Evolutionary conservation across 2,888 invertebrate species (phyloP), one percentile per base, ranked within the genome.

Genomic region (Trisateles emortualis): DNA sequence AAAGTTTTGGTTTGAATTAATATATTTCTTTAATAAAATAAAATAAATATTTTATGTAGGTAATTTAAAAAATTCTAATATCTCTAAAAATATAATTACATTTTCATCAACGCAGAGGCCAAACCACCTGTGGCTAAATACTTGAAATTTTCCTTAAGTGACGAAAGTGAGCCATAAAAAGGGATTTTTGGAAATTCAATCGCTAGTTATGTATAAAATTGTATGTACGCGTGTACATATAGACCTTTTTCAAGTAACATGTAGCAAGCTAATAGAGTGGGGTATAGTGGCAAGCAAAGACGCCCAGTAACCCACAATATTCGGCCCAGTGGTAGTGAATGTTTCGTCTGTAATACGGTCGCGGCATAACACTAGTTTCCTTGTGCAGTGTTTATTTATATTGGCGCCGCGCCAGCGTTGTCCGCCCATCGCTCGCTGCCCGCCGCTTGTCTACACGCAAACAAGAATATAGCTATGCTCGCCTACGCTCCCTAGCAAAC

Each of bases 321-420:
- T 86, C 91, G 88, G 87, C 86, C 89, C 88, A 88, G 85, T 90
- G 88, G 87, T 90, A 89, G 88, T 87, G 91, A 91, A 91, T 91
- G 90, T 92, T 91, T 87, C 86, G 91, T 91, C 90, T 91, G 88
- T 89, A 90, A 86, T 87, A 90, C 91, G 90, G 90, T 86, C 91
- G 92, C 91, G 92, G 92, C 90, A 88, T 88, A 91, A 91, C 91
- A 91, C 90, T 90, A 92, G 91, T 91, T 92, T 90, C 92, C 92
- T 90, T 91, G 91, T 91, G 90, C 90, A 89, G 88, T 90, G 91
- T 92, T 92, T 92, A 89, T 90, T 92, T 92, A 88, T 86, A 74
- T 92, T 92, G 92, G 92, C 90, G 49, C 55, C 56, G 65, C 59
- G 92, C 92, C 92, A 92, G 83, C 84, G 86, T 84, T 89, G 88